Conservation (phyloP, 37 sponge, comb jelly and placozoan genomes). For the Cliona cf. orientalis region DNA sequence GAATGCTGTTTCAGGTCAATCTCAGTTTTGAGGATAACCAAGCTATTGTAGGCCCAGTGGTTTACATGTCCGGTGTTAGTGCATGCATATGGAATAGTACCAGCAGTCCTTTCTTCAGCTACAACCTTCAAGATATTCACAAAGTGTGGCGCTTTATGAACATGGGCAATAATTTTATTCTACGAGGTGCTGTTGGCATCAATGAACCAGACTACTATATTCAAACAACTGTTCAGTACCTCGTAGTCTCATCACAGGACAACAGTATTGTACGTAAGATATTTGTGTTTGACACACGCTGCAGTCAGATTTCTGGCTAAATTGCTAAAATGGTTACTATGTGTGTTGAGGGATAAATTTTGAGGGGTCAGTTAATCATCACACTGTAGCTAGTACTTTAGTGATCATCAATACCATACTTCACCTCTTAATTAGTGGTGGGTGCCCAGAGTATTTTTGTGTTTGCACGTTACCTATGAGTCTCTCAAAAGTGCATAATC, state of each 20-base stretch:
- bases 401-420: too few relatives aligned
- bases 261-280: too few relatives aligned
- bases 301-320: too few relatives aligned
- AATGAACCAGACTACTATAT: not conserved
- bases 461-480: too few relatives aligned
- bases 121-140: not conserved
- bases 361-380: too few relatives aligned
- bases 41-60: conserved; percentile 14
- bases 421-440: too few relatives aligned
- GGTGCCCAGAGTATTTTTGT: not conserved
- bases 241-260: too few relatives aligned
- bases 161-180: not conserved
- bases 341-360: too few relatives aligned
- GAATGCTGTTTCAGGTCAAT: conserved; percentile 17
- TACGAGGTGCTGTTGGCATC: not conserved
- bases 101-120: conserved; percentile 9
- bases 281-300: too few relatives aligned
- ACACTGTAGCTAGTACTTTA: too few relatives aligned
- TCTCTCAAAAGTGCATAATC: not conserved
- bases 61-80: conserved; percentile 6
- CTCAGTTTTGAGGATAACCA: conserved; percentile 23
- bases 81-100: conserved; percentile 18
- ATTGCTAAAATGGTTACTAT: too few relatives aligned
- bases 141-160: conserved; percentile 28
- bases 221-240: conserved; percentile 4